Evolutionary conservation across 2,888 invertebrate species (phyloP), one percentile per base, ranked within the genome.

Genomic region (Neoaliturus tenellus): DNA sequence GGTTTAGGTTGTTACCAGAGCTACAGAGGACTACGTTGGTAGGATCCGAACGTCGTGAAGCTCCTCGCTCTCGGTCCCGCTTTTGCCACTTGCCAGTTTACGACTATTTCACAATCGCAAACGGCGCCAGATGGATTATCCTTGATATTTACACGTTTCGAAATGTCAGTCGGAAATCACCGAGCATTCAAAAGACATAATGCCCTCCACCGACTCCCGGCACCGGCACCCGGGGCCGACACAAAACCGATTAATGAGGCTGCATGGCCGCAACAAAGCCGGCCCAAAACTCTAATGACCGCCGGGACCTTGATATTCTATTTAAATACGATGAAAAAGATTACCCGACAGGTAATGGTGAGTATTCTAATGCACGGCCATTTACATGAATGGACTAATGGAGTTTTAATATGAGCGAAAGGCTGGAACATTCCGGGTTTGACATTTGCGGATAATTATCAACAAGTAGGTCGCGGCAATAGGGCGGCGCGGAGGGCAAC

Each of bases 381-480:
- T 78, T 78, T 78, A 78, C 78, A 78, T 78, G 78, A 78, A 78
- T 78, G 78, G 78, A 31, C 78, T 78, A 55, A 78, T 78, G 78
- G 55, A 20, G 55, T 55, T 78, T 78, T 78, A 55, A 78, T 78
- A 78, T 35, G 78, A 51, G 55, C 55, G 55, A 78, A 78, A 78
- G 78, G 78, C 55, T 51, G 78, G 28, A 78, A 12, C 28, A 48
- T 69, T 20, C 82, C 48, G 28, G 82, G 82, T 55, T 82, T 82
- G 82, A 82, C 82, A 82, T 82, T 82, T 82, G 33, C 71, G 51
- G 73, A 48, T 73, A 82, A 82, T 82, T 82, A 69, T 55, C n/a
- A 33, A 1, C 55, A 82, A 82, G 82, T 82, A 51, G 82, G 82
- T 73, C 82, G 39, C 25, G 5, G 20, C 39, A 10, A 23, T 28